A percentile compares a stretch with the other conserved stretches of the same genome.
Conservation (phyloP, 2,113 vertebrate species). For the Colius striatus region DNA sequence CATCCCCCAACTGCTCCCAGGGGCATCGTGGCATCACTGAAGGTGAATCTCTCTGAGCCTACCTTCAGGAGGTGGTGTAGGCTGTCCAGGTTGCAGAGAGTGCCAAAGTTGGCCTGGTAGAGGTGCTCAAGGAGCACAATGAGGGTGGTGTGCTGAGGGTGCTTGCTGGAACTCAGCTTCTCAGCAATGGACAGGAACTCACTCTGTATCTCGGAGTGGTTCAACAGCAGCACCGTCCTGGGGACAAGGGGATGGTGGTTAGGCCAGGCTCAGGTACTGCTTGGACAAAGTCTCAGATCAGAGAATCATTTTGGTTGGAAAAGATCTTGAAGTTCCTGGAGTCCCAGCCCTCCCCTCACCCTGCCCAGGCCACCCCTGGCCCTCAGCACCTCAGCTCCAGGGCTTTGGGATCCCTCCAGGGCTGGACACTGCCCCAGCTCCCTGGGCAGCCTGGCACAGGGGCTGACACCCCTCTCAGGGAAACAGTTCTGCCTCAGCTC, state of each 20-base stretch:
- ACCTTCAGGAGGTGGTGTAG: slow-evolving; percentile 85
- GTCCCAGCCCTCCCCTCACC: too few species aligned
- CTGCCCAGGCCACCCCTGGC: too few species aligned
- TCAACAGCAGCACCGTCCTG: slow-evolving; percentile 93
- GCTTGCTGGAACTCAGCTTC: slow-evolving; percentile 78
- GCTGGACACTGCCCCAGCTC: too few species aligned
- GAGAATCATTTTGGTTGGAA: not conserved
- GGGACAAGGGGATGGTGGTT: not conserved
- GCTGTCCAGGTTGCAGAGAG: slow-evolving; percentile 77
- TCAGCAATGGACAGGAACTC: slow-evolving; percentile 88
- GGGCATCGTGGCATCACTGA: fast-evolving
- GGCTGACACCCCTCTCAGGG: too few species aligned
- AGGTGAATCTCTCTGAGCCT: not conserved
- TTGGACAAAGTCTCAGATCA: too few species aligned
- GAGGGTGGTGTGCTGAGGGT: slow-evolving; percentile 74
- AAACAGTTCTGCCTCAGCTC: too few species aligned
- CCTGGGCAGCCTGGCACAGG: too few species aligned
- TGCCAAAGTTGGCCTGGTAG: slow-evolving; percentile 89
- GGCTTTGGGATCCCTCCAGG: too few species aligned
- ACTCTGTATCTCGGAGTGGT: slow-evolving; percentile 83
- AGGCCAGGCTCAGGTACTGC: fast-evolving
- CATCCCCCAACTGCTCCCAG: not conserved
- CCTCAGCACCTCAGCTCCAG: too few species aligned
- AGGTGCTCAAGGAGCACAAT: slow-evolving; percentile 87
- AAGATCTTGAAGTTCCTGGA: not conserved